phyloP scores from a whole-genome alignment of 1,140 invertebrate species.

The Psilanteris sp. region DNA sequence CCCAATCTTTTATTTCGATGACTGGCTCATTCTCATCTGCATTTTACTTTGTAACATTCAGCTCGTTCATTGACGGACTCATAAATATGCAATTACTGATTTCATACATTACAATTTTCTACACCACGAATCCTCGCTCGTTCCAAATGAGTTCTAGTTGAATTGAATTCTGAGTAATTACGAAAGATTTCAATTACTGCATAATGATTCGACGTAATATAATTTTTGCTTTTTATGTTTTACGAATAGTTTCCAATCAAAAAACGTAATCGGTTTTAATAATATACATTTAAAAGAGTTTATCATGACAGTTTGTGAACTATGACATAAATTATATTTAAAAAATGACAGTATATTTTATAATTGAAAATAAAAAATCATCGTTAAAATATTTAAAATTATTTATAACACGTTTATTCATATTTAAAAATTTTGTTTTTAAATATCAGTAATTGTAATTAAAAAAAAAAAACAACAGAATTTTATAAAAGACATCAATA shows the following conservation, averaged over 20 bases:
- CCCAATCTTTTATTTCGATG: constrained; percentile 54
- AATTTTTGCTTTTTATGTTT: constrained; percentile 27
- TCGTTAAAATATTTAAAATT: too few species aligned
- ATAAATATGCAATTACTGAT: constrained; percentile 58
- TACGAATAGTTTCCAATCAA: constrained; percentile 32
- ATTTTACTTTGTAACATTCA: constrained; percentile 56
- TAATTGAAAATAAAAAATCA: constrained; percentile 13
- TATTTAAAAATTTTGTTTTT: too few species aligned
- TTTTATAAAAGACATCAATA: too few species aligned
- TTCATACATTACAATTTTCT: constrained; percentile 55
- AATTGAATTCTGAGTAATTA: constrained; percentile 54
- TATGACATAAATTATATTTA: too few species aligned
- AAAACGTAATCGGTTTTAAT: constrained; percentile 22
- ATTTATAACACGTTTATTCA: too few species aligned
- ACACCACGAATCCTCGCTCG: constrained; percentile 36
- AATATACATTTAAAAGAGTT: constrained; percentile 29
- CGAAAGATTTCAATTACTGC: constrained; percentile 53
- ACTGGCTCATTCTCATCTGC: constrained; percentile 52
- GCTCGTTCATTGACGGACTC: constrained; percentile 42
- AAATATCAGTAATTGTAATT: too few species aligned
- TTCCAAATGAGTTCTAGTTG: constrained; percentile 47
- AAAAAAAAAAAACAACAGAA: too few species aligned
- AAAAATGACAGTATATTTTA: too few species aligned
- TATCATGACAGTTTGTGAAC: too few species aligned
- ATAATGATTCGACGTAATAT: constrained; percentile 53